phyloP scores from a whole-genome alignment of 1,140 invertebrate species.

The Aphaenogaster ashmeadi region DNA sequence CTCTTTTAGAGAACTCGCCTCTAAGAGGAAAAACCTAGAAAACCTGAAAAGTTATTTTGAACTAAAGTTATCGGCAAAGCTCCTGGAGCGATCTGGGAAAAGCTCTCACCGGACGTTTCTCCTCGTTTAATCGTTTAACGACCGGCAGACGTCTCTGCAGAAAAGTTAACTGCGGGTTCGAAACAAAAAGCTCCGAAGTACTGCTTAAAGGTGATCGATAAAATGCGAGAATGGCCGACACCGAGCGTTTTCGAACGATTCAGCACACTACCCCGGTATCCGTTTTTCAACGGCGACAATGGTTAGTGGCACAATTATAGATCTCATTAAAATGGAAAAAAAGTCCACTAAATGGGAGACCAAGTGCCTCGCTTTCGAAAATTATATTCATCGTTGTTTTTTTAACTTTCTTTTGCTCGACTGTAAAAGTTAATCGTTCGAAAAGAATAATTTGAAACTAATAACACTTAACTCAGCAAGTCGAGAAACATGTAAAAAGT shows the following conservation, averaged over 20 bases:
- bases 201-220: conserved; percentile 68
- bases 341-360: conserved; percentile 1
- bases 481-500: conserved; percentile 1
- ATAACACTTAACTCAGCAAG: not conserved
- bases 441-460: not conserved
- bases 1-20: not conserved
- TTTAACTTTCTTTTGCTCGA: not conserved
- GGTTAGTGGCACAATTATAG: not conserved
- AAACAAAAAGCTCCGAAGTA: conserved; percentile 31
- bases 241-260: conserved; percentile 39
- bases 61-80: conserved; percentile 61
- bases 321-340: not conserved
- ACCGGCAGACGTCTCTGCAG: conserved; percentile 32
- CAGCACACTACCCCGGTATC: not conserved
- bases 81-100: conserved; percentile 5
- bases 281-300: not conserved
- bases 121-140: conserved; percentile 55
- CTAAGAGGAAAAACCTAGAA: not conserved
- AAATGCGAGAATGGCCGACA: conserved; percentile 47
- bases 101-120: conserved; percentile 37
- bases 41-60: conserved; percentile 33
- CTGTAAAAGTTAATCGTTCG: not conserved
- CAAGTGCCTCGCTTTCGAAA: not conserved
- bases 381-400: not conserved
- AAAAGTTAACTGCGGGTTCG: conserved; percentile 64